These are phyloP conservation scores for Actinostola sp. DNA, from an alignment of 92 coral and sea anemone genomes.

Conservation along the genomic window DNA sequence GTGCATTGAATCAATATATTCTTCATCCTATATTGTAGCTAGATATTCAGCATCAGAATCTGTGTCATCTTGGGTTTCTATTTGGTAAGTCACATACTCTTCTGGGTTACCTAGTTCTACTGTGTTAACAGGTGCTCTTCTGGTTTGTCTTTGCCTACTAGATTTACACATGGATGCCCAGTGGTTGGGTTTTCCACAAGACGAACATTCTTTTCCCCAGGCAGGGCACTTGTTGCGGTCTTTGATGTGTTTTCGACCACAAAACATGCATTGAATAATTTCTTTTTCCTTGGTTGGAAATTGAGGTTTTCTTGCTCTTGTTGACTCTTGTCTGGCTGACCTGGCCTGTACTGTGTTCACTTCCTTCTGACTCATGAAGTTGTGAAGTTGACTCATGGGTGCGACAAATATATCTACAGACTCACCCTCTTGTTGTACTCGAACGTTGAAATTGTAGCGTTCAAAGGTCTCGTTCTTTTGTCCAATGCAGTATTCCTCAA, in stretches of 20 bases:
- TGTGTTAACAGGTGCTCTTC: not conserved
- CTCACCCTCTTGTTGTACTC: constrained; percentile 69
- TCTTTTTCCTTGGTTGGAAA: too few relatives aligned
- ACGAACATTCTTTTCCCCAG: constrained; percentile 53
- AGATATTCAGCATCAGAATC: too few relatives aligned
- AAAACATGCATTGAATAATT: constrained; percentile 51
- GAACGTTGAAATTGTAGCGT: constrained; percentile 60
- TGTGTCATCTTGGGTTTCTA: constrained; percentile 42
- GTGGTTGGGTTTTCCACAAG: constrained; percentile 47
- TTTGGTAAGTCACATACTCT: not conserved
- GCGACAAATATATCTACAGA: constrained; percentile 51
- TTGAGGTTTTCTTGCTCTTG: not conserved
- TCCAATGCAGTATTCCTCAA: constrained; percentile 67
- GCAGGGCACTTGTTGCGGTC: constrained; percentile 60
- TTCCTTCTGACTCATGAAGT: constrained; percentile 9
- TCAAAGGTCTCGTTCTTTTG: constrained; percentile 72
- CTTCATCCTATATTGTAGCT: constrained; percentile 40
- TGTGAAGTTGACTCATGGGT: constrained; percentile 35
- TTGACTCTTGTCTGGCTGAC: not conserved
- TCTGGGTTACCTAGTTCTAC: not conserved
- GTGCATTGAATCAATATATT: constrained; percentile 21
- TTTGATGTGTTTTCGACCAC: constrained; percentile 45
- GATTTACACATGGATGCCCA: constrained; percentile 43
- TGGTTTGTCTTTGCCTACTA: not conserved
- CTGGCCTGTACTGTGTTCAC: not conserved